phyloP scores from a whole-genome alignment of 2,888 invertebrate species.

The Lingula anatina region DNA sequence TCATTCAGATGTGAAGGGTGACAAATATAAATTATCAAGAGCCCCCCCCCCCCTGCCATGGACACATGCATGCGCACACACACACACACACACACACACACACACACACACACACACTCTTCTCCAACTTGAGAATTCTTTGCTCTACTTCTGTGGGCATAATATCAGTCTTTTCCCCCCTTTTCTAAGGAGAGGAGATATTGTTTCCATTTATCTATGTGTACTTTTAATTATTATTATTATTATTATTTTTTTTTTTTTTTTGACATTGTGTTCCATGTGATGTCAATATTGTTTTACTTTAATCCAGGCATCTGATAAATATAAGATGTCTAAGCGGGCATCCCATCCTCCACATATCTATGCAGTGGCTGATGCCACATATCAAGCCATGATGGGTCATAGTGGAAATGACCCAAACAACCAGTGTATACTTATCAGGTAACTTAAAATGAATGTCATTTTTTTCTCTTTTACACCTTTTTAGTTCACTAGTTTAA shows the following conservation, averaged over 20 bases:
- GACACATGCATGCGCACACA: no score
- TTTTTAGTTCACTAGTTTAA: neutral
- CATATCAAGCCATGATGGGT: conserved; percentile 42
- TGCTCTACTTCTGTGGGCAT: no score
- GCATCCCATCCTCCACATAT: conserved; percentile 42
- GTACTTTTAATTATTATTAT: neutral
- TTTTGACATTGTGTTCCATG: neutral
- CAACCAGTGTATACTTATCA: conserved; percentile 46
- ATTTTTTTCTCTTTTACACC: no score
- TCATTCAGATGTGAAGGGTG: no score
- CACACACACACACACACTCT: no score
- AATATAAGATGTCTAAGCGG: conserved; percentile 25
- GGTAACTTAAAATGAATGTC: conserved; percentile 15
- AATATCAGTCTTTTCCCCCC: no score
- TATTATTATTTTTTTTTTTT: neutral
- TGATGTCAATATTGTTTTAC: neutral
- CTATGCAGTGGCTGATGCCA: conserved; percentile 45
- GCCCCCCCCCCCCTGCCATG: no score
- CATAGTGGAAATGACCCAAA: conserved; percentile 24
- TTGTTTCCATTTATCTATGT: no score
- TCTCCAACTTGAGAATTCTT: no score
- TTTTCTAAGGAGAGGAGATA: no score
- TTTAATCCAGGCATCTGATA: conserved; percentile 18
- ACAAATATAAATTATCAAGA: no score
- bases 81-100: no score